Evolutionary conservation across 53 echinoderm and acorn worm genomes (phyloP).

Genomic region (Stichopus horrens): DNA sequence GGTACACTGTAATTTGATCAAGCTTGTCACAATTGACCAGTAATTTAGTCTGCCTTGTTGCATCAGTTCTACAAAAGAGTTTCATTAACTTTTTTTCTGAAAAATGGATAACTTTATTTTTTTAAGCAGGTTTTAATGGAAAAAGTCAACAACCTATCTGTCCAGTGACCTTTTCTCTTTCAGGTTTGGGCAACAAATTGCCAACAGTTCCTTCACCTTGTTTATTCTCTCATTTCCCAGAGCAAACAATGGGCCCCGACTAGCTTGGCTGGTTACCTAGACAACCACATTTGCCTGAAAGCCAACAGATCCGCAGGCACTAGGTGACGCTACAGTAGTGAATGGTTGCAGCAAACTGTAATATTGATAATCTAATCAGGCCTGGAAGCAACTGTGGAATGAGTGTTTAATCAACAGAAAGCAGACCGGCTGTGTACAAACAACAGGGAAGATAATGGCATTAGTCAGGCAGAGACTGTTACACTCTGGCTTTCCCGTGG

Average conservation of each 20-base stretch:
- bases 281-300: slow-evolving; percentile 37
- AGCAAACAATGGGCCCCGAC: neutral
- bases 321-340: neutral
- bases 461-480: slow-evolving; percentile 23
- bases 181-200: neutral
- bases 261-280: slow-evolving; percentile 45
- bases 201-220: neutral
- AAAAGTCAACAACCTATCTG: too few species aligned
- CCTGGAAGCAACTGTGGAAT: neutral
- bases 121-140: too few species aligned
- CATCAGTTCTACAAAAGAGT: too few species aligned
- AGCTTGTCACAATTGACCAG: too few species aligned
- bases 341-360: neutral
- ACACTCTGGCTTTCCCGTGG: slow-evolving; percentile 12
- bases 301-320: neutral
- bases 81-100: too few species aligned
- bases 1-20: too few species aligned
- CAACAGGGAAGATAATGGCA: slow-evolving; percentile 10
- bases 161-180: too few species aligned
- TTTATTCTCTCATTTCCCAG: slow-evolving; percentile 39
- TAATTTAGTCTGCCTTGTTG: too few species aligned
- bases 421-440: neutral
- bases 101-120: too few species aligned
- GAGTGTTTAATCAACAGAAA: neutral
- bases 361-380: slow-evolving; percentile 33